A percentile compares a stretch with the other conserved stretches of the same genome.
These are phyloP conservation scores for Falcaria lacertinaria DNA, from an alignment of 2,888 invertebrate genomes.

Conservation along the genomic window DNA sequence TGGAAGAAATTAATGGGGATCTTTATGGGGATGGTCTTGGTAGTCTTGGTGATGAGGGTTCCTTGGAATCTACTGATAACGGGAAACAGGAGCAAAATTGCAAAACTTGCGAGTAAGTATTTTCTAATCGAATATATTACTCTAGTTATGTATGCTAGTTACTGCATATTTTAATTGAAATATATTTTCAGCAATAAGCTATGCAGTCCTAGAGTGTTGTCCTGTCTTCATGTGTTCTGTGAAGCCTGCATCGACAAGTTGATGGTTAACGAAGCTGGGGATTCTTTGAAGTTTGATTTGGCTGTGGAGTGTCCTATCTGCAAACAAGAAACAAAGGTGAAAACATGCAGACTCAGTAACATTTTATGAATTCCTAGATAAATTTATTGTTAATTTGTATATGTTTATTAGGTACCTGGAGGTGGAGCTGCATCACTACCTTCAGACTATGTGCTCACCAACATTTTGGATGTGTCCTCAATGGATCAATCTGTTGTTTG, in stretches of 20 bases:
- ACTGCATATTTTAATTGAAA: not conserved
- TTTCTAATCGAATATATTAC: not conserved
- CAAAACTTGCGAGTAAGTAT: slow-evolving; percentile 82
- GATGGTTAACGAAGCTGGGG: slow-evolving; percentile 85
- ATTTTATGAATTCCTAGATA: not conserved
- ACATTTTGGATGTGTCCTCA: slow-evolving; percentile 90
- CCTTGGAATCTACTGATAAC: slow-evolving; percentile 70
- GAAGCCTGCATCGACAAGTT: slow-evolving; percentile 93
- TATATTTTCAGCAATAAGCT: slow-evolving; percentile 82
- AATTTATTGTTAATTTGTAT: not conserved
- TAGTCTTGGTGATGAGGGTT: slow-evolving; percentile 73
- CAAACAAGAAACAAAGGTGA: slow-evolving; percentile 90
- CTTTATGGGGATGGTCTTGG: slow-evolving; percentile 72
- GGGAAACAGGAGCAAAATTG: slow-evolving; percentile 81
- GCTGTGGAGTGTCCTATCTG: slow-evolving; percentile 89
- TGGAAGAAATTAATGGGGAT: slow-evolving; percentile 81
- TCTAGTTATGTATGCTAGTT: not conserved
- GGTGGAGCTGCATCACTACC: slow-evolving; percentile 90
- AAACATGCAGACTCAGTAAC: slow-evolving; percentile 2
- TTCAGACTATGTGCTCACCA: slow-evolving; percentile 92
- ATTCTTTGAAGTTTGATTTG: slow-evolving; percentile 81
- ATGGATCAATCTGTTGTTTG: slow-evolving; percentile 88
- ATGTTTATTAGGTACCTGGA: slow-evolving; percentile 79
- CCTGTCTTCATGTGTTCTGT: slow-evolving; percentile 97
- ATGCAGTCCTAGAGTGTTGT: slow-evolving; percentile 91